A percentile compares a stretch with the other conserved stretches of the same genome.
These are phyloP conservation scores for Antigone vipio DNA, from an alignment of 2,113 vertebrate species.

Conservation along the genomic window DNA sequence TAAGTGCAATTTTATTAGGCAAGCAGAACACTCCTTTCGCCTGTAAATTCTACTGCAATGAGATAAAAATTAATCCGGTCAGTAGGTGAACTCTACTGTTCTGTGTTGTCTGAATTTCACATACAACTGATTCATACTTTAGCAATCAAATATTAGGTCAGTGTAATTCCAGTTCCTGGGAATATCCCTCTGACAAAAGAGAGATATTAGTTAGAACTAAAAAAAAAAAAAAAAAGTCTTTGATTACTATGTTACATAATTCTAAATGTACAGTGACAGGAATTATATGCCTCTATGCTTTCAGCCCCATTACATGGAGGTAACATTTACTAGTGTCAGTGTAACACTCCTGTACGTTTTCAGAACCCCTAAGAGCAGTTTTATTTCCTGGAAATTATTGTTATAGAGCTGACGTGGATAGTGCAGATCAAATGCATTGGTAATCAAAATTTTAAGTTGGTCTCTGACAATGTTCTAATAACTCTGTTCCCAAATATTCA, in stretches of 20 bases:
- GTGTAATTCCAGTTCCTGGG: neutral
- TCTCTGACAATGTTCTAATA: neutral
- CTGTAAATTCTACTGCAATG: constrained; percentile 17
- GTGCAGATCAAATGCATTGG: neutral
- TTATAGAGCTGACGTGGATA: neutral
- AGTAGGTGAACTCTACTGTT: neutral
- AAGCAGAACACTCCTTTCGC: neutral
- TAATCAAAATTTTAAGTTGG: neutral
- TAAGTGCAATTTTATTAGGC: constrained; percentile 37
- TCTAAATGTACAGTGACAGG: neutral
- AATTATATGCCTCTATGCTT: neutral
- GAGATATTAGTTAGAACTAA: neutral
- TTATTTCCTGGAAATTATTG: neutral
- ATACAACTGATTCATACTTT: neutral
- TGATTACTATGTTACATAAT: neutral
- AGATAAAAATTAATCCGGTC: constrained; percentile 17
- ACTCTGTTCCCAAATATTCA: neutral
- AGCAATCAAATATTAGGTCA: neutral
- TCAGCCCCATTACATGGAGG: neutral
- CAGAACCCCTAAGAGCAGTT: neutral
- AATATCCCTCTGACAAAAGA: neutral
- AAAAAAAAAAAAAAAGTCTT: neutral
- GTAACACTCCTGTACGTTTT: neutral
- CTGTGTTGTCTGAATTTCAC: neutral
- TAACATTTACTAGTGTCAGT: neutral